Evolutionary conservation across 2,888 invertebrate species (phyloP).

Genomic region (Harmothoe impar): DNA sequence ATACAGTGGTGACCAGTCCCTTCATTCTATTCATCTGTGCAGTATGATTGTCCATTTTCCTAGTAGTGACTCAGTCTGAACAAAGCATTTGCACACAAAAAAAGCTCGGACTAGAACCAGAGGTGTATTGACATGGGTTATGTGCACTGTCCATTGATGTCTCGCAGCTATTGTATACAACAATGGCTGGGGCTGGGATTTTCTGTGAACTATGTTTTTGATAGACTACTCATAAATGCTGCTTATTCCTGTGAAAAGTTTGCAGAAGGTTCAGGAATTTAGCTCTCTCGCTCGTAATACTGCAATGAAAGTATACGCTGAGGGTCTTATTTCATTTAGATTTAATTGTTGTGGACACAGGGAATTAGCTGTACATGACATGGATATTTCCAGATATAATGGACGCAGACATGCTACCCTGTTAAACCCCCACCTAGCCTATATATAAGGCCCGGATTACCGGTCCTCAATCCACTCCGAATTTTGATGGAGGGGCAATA

Average conservation of each 20-base stretch:
- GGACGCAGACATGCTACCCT: too few species aligned
- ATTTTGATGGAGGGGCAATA: too few species aligned
- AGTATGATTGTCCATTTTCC: constrained; percentile 13
- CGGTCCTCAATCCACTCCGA: too few species aligned
- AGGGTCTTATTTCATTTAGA: too few species aligned
- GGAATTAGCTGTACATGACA: too few species aligned
- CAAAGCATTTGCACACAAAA: constrained; percentile 12
- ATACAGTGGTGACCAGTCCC: neutral
- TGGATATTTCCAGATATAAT: too few species aligned
- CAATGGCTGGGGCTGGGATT: neutral
- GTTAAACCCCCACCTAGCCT: too few species aligned
- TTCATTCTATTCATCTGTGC: constrained; percentile 13
- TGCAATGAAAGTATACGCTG: too few species aligned
- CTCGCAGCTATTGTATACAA: neutral
- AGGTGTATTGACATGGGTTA: neutral
- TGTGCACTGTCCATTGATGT: neutral
- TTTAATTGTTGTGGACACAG: too few species aligned
- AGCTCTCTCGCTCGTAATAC: neutral
- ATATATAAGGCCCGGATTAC: too few species aligned
- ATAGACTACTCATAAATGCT: constrained; percentile 17
- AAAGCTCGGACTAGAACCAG: neutral
- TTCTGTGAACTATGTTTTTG: constrained; percentile 34
- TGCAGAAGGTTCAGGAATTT: neutral
- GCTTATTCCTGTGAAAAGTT: neutral
- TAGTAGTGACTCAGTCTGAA: constrained; percentile 25